Evolutionary conservation across 1,140 invertebrate genomes (phyloP).

Genomic region (Drosophila malerkotliana): DNA sequence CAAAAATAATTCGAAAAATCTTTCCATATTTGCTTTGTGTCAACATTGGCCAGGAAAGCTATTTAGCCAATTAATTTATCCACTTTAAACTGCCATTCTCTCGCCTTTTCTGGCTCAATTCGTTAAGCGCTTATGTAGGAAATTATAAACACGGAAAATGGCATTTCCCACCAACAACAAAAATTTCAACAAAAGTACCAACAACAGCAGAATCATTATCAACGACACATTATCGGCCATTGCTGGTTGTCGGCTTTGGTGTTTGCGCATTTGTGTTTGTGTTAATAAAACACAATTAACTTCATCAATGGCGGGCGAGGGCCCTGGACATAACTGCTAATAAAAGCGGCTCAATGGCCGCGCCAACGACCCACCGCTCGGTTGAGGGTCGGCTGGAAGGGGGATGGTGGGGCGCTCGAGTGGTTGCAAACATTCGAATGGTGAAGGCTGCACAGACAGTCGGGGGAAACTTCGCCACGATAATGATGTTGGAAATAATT

Average conservation of each 20-base stretch:
- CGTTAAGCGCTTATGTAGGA: conserved; percentile 59
- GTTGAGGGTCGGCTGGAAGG: not conserved
- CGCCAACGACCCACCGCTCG: conserved; percentile 51
- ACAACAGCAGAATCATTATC: conserved; percentile 60
- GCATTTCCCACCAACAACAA: conserved; percentile 15
- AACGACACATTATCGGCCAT: conserved; percentile 74
- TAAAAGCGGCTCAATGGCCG: conserved; percentile 74
- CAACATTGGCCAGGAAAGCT: conserved; percentile 21
- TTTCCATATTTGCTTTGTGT: not conserved
- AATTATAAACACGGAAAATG: conserved; percentile 73
- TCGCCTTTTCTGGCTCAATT: conserved; percentile 47
- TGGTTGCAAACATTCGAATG: conserved; percentile 39
- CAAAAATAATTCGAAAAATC: not conserved
- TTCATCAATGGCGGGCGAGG: conserved; percentile 76
- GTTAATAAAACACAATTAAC: conserved; percentile 84
- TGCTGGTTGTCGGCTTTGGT: conserved; percentile 47
- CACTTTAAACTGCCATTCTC: conserved; percentile 4
- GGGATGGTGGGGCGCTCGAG: conserved; percentile 20
- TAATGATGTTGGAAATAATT: conserved; percentile 70
- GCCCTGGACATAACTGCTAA: conserved; percentile 74
- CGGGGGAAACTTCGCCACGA: conserved; percentile 36
- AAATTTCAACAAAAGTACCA: not conserved
- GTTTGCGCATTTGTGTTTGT: conserved; percentile 81
- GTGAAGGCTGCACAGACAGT: conserved; percentile 21
- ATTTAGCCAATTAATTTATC: conserved; percentile 34